Evolutionary conservation across 1,140 invertebrate genomes (phyloP), one percentile per base, ranked within the genome.

Genomic region (Tetragnatha versicolor): DNA sequence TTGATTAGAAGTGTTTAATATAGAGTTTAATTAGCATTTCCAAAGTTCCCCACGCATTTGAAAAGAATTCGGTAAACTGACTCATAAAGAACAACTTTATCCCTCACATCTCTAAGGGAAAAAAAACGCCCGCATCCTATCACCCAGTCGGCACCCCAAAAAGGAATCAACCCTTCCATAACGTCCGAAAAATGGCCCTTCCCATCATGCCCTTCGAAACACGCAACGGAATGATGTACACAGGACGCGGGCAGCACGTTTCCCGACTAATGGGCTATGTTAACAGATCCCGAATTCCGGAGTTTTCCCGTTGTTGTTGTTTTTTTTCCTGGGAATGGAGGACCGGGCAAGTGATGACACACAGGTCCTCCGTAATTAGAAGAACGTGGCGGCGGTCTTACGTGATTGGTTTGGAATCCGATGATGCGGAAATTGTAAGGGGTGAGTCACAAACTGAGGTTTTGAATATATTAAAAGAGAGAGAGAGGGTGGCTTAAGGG

Each of bases 301-400:
- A 33, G 20, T 29, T 22, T 53, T 17, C 9, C 47, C 49, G 27
- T 70, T 35, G 9, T 55, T 69, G 45, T 47, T 49, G 1, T 33
- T 63, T 49, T 61, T 42, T 17, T 58, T 49, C 25, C 2, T 31
- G 42, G 22, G 51, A 47, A 35, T 75, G 53, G 25, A 33, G 72
- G 27, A 49, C n/a, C 72, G 63, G 58, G 35, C 29, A 63, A 63
- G 72, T 75, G 58, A 75, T 63, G 58, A 75, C 58, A 75, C 58
- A 49, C 58, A n/a, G 39, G 58, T 51, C 51, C 72, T 72, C 27
- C 58, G 72, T 75, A 75, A 75, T 75, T 75, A 75, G 55, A 63
- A 63, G 39, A 29, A 75, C 72, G 72, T 75, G 72, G 42, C 10
- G n/a, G 45, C 37, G 29, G 58, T 17, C 25, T 75, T 75, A 75